These are phyloP conservation scores for Erethizon dorsatum DNA, from an alignment of 2,797 vertebrate genomes.

Conservation along the genomic window DNA sequence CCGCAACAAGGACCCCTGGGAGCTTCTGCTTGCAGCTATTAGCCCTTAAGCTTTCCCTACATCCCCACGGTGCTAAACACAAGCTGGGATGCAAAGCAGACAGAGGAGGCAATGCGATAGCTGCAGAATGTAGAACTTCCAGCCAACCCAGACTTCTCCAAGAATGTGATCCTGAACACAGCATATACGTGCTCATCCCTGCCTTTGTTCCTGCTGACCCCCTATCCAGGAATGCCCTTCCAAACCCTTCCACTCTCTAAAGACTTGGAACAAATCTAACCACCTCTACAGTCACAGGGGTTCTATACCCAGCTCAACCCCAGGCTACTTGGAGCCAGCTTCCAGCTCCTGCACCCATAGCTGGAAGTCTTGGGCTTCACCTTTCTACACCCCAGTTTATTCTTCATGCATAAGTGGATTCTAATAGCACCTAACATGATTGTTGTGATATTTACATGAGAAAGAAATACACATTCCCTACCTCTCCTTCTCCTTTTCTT, in stretches of 20 bases:
- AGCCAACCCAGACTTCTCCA: neutral
- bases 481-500: neutral
- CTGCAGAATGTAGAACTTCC: neutral
- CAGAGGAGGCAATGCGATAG: neutral
- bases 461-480: neutral
- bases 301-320: neutral
- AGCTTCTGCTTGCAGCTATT: neutral
- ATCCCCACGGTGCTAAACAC: neutral
- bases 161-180: neutral
- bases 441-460: slow-evolving; percentile 30
- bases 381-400: neutral
- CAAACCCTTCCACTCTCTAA: neutral
- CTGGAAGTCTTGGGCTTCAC: neutral
- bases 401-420: neutral
- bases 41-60: neutral
- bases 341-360: neutral
- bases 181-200: neutral
- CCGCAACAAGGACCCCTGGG: neutral
- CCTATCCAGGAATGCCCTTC: neutral
- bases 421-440: neutral
- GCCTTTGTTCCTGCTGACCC: neutral
- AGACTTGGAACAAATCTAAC: neutral
- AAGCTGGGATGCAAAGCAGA: neutral
- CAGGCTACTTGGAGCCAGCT: neutral
- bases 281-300: neutral